A percentile compares a stretch with the other conserved stretches of the same genome.
These are phyloP conservation scores for Mythimna ferrago DNA, from an alignment of 2,888 invertebrate species.

Conservation along the genomic window DNA sequence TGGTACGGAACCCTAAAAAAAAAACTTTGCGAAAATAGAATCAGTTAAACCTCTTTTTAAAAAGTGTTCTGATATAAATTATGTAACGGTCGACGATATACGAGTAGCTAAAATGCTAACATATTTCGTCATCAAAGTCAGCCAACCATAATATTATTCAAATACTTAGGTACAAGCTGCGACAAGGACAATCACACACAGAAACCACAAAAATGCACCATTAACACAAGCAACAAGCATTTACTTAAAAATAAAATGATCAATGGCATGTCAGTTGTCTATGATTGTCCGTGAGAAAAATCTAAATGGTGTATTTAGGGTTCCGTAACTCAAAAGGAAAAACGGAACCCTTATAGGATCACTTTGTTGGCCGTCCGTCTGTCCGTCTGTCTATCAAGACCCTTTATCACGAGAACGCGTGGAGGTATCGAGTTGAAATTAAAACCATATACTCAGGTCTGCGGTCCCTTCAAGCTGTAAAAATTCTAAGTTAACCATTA, in stretches of 20 bases:
- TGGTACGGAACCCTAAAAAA: too few species aligned
- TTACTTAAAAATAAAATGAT: not conserved
- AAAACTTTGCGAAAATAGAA: not conserved
- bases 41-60: not conserved
- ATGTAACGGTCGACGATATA: constrained; percentile 12
- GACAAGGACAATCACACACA: constrained; percentile 11
- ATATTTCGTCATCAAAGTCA: constrained; percentile 18
- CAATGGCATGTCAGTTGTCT: not conserved
- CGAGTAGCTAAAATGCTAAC: not conserved
- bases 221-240: not conserved
- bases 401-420: too few species aligned
- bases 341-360: too few species aligned
- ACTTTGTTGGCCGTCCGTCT: too few species aligned
- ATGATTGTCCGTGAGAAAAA: too few species aligned
- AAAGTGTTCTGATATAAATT: not conserved
- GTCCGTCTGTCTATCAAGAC: too few species aligned
- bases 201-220: not conserved
- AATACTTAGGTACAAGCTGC: not conserved
- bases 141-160: constrained; percentile 11
- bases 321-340: too few species aligned
- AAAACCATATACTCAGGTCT: too few species aligned
- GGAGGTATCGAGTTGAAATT: too few species aligned
- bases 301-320: too few species aligned
- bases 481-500: too few species aligned
- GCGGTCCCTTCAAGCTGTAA: too few species aligned